These are phyloP conservation scores for Apocrypta bakeri DNA, from an alignment of 1,140 invertebrate species.

Conservation along the genomic window DNA sequence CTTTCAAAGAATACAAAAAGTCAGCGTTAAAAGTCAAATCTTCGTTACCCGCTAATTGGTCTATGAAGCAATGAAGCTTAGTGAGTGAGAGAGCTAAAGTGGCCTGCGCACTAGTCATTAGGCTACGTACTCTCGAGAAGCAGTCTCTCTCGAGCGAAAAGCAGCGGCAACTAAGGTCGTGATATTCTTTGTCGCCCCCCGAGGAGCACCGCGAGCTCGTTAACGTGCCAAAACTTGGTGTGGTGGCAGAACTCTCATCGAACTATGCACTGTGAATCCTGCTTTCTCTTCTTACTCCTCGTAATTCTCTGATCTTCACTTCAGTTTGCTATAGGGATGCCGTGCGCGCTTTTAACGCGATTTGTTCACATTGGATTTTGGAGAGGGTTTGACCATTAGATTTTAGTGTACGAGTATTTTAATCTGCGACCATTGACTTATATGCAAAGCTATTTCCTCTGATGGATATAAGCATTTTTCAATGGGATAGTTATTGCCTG, in stretches of 20 bases:
- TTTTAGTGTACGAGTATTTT: background rate
- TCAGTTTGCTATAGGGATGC: background rate
- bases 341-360: background rate
- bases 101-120: background rate
- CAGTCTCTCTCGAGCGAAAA: background rate
- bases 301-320: background rate
- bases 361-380: background rate
- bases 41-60: background rate
- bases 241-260: background rate
- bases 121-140: background rate
- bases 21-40: background rate
- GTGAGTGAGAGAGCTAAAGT: background rate
- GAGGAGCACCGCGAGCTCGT: conserved; percentile 4
- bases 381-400: no score
- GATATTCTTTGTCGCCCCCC: conserved; percentile 16
- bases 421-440: no score
- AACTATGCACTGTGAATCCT: background rate
- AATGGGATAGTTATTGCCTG: no score
- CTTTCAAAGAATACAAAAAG: background rate
- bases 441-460: no score
- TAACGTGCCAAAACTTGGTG: conserved; percentile 3
- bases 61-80: background rate
- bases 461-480: no score
- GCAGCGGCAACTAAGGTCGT: background rate
- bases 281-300: background rate